A percentile compares a stretch with the other conserved stretches of the same genome.
Conservation (phyloP, 2,113 vertebrate genomes). For the Uria lomvia region DNA sequence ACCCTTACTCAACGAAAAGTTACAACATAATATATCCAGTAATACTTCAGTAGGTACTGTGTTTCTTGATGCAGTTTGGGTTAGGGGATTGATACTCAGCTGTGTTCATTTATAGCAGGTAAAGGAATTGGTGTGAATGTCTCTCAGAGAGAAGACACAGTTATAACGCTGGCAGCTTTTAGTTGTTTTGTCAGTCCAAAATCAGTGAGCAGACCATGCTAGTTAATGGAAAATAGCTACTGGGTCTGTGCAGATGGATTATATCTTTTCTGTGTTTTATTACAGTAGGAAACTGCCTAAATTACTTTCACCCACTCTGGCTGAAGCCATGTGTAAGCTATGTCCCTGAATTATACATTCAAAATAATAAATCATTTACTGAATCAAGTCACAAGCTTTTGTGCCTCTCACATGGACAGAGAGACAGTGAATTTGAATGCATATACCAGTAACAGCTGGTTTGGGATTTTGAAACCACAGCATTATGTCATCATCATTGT, state of each 20-base stretch:
- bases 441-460: conserved; percentile 43
- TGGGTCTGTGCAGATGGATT: neutral
- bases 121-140: neutral
- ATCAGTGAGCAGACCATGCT: neutral
- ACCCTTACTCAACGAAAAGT: neutral
- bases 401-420: neutral
- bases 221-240: neutral
- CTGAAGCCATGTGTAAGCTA: neutral
- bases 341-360: conserved; percentile 37
- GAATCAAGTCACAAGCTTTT: conserved; percentile 8
- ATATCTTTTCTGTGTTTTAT: neutral
- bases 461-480: conserved; percentile 51
- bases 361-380: conserved; percentile 59
- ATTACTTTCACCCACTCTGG: neutral
- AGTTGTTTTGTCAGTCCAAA: neutral
- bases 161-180: neutral
- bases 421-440: conserved; percentile 24
- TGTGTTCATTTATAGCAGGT: neutral
- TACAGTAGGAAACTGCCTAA: conserved; percentile 10
- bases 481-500: conserved; percentile 31
- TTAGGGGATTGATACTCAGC: neutral
- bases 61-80: neutral
- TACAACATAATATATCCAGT: neutral
- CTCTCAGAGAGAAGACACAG: neutral
- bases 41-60: neutral